A percentile compares a stretch with the other conserved stretches of the same genome.
Conservation (phyloP, 2,113 vertebrate species). For the Capreolus pygargus region DNA sequence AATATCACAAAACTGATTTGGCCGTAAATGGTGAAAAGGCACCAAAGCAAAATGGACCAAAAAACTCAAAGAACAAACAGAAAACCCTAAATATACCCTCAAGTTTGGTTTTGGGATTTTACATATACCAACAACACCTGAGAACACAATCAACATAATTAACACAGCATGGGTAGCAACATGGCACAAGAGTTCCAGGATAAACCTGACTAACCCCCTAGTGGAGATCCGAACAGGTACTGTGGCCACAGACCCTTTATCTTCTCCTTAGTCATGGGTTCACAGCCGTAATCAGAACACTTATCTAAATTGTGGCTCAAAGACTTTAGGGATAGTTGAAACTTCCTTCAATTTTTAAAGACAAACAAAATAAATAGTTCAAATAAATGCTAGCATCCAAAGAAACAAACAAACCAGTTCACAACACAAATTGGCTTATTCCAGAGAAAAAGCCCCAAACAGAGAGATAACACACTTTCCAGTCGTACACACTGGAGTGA, state of each 20-base stretch:
- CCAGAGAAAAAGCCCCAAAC: background rate
- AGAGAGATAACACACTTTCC: background rate
- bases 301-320: background rate
- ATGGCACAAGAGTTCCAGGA: background rate
- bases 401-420: background rate
- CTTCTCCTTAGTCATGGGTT: background rate
- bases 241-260: background rate
- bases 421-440: background rate
- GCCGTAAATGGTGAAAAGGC: background rate
- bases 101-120: background rate
- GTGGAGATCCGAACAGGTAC: background rate
- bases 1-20: background rate
- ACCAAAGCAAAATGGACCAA: background rate
- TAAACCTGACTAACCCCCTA: background rate
- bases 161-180: background rate
- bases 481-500: background rate
- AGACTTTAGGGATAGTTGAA: background rate
- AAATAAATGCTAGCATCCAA: background rate
- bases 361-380: background rate
- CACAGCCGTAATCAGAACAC: background rate
- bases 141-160: background rate
- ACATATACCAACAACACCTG: background rate
- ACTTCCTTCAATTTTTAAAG: background rate
- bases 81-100: background rate
- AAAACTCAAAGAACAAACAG: background rate